Conservation (phyloP, 2,888 invertebrate genomes). For the Fragum fragum region DNA sequence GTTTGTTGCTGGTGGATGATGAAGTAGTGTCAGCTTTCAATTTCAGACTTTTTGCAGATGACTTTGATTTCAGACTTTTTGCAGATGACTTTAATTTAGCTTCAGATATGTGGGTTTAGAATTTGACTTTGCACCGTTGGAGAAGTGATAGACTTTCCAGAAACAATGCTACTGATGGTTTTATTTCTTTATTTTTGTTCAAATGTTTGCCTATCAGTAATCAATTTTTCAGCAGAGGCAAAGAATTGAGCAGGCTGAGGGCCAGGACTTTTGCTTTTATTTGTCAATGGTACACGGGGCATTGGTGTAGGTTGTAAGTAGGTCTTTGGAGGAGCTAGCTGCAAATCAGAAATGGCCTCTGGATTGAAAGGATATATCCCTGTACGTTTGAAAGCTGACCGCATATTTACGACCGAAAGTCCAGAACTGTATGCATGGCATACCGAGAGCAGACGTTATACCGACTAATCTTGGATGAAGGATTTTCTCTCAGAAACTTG, state of each 20-base stretch:
- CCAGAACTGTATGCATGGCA: constrained; percentile 34
- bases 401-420: constrained; percentile 26
- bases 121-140: background rate
- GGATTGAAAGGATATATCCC: constrained; percentile 40
- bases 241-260: background rate
- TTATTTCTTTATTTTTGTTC: background rate
- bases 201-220: constrained; percentile 3
- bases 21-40: background rate
- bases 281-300: too few species aligned
- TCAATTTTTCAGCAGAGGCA: background rate
- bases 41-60: background rate
- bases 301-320: background rate
- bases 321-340: background rate
- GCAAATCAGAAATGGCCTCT: background rate
- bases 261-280: background rate
- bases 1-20: constrained; percentile 1
- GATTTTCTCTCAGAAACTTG: constrained; percentile 38
- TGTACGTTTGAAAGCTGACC: constrained; percentile 36
- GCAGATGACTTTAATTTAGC: background rate
- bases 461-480: constrained; percentile 38
- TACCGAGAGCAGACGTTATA: constrained; percentile 36
- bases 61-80: constrained; percentile 6
- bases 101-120: background rate
- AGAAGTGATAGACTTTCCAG: constrained; percentile 14
- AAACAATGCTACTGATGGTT: constrained; percentile 15